phyloP scores from a whole-genome alignment of 35 echinoderm and acorn worm genomes.

The Stichopus chloronotus region DNA sequence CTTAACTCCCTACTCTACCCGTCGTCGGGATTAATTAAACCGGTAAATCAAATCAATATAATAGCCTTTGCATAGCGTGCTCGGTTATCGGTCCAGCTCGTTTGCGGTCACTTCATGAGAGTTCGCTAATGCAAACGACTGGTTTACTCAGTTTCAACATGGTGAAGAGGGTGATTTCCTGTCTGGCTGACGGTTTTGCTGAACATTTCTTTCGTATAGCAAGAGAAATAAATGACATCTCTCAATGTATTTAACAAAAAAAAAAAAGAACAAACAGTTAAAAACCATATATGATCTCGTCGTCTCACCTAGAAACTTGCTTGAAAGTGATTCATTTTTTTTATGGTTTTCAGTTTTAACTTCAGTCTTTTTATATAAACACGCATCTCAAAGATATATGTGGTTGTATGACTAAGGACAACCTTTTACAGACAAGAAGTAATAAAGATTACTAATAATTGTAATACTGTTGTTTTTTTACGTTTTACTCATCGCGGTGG shows the following conservation, averaged over 20 bases:
- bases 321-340: not conserved
- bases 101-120: not conserved
- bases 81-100: not conserved
- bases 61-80: not conserved
- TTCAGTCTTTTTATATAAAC: not conserved
- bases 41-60: not conserved
- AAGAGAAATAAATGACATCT: not conserved
- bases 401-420: too few relatives aligned
- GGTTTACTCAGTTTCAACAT: not conserved
- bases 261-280: not conserved
- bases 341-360: not conserved
- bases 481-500: too few relatives aligned
- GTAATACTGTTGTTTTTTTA: too few relatives aligned
- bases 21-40: not conserved
- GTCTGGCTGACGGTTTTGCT: not conserved
- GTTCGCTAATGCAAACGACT: not conserved
- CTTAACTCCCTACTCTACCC: not conserved
- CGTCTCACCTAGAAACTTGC: not conserved
- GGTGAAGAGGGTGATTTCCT: not conserved
- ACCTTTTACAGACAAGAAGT: too few relatives aligned
- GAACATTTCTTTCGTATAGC: not conserved
- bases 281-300: not conserved
- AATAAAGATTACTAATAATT: too few relatives aligned
- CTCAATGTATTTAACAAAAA: too few relatives aligned
- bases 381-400: too few relatives aligned